Base-by-base conservation (phyloP, 2,113 vertebrate species). In the Columbina picui region DNA sequence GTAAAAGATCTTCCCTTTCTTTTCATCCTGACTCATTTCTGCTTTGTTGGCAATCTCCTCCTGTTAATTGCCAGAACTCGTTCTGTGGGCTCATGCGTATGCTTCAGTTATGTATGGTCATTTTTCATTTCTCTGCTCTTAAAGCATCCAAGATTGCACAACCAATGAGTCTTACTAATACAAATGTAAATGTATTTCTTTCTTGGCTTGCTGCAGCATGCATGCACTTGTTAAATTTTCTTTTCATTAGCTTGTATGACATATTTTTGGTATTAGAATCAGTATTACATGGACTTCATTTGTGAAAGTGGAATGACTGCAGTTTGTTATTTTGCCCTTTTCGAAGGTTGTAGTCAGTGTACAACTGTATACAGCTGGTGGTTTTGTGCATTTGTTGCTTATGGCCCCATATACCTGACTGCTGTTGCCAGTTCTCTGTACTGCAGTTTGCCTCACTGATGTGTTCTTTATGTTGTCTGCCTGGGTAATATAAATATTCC, bases 211-310 rank as follows among this genome's bases (percentile, higher is more conserved):
- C 83, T 78, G 79, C 68, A 83, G 75, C 79, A 56, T 60, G 86
- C 0, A 0, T 81, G 50, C 83, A 63, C 68, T 93, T 93, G 83
- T 90, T 94, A 77, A 80, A 52, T 93, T 95, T 90, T 92, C 76
- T 82, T 96, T 96, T 93, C 86, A 77, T 94, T 93, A 93, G 60
- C 76, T 89, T 78, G 14, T 89, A 45, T 85, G 75, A 93, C 63
- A 53, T 87, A 69, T 74, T 95, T 89, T 96, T 82, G 41, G 50
- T 93, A 52, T 85, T 88, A 45, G 75, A 94, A 74, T 90, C 64
- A 63, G 38, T 45, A 59, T 59, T 83, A 69, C 63, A 27, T 36
- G 53, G 57, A 39, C 71, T 91, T 76, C 27, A 87, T 92, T 88
- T 90, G 69, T 64, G 56, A 20, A 90, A 32, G 41, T 47, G 39